phyloP scores from a whole-genome alignment of 2,797 vertebrate species.

The Sciurus vulgaris region DNA sequence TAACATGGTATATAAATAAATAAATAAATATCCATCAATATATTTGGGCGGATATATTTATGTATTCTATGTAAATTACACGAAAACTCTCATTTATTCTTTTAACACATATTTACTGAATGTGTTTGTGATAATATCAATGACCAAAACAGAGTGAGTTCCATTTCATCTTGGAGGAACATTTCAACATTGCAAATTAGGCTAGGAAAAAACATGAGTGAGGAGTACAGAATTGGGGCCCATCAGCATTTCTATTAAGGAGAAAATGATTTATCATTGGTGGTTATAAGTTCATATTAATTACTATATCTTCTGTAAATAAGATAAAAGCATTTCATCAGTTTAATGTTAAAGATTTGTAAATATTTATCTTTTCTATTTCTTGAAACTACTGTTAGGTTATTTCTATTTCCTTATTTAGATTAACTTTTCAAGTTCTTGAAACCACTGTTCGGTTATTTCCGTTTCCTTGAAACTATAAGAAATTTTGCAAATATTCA shows the following conservation, averaged over 20 bases:
- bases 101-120: not conserved
- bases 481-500: not conserved
- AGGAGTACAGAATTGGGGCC: not conserved
- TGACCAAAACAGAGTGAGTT: constrained; percentile 18
- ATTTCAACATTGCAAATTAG: not conserved
- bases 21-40: too few species aligned
- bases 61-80: not conserved
- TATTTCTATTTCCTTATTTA: not conserved
- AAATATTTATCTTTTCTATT: constrained; percentile 47
- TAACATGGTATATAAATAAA: too few species aligned
- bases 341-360: not conserved
- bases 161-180: not conserved
- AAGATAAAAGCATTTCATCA: not conserved
- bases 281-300: not conserved
- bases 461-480: not conserved
- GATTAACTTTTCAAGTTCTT: not conserved
- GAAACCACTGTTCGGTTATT: not conserved
- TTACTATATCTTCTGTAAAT: not conserved
- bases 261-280: not conserved
- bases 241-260: not conserved
- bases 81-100: not conserved
- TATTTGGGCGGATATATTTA: not conserved
- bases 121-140: not conserved
- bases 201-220: not conserved
- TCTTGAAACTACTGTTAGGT: not conserved